Conservation (phyloP, 2,888 invertebrate genomes). For the Prionchulus punctatus region DNA sequence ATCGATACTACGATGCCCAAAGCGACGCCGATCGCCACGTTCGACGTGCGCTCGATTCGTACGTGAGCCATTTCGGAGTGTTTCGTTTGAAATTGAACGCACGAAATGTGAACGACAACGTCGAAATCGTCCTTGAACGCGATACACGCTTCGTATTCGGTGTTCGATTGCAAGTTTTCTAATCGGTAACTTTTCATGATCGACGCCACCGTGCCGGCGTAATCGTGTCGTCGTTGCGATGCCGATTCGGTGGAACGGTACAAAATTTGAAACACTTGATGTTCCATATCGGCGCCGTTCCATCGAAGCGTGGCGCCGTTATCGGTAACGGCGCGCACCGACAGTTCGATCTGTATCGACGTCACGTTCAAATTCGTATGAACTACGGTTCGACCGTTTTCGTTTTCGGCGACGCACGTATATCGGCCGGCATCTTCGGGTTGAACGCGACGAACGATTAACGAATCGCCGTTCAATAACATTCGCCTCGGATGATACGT, state of each 20-base stretch:
- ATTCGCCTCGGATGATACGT: conserved; percentile 24
- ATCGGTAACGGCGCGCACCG: conserved; percentile 29
- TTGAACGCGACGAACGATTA: conserved; percentile 23
- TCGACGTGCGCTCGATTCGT: conserved; percentile 19
- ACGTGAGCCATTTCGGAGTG: background rate
- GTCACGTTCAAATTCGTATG: conserved; percentile 28
- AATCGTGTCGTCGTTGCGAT: background rate
- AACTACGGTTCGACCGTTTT: conserved; percentile 25
- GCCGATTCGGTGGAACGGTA: conserved; percentile 17
- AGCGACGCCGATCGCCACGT: conserved; percentile 26
- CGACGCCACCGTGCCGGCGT: conserved; percentile 23
- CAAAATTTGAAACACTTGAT: conserved; percentile 29
- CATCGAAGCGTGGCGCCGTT: conserved; percentile 35
- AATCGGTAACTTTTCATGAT: conserved; percentile 32
- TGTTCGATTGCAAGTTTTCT: conserved; percentile 32
- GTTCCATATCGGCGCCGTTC: conserved; percentile 33
- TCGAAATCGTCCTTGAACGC: conserved; percentile 31
- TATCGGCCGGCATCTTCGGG: conserved; percentile 34
- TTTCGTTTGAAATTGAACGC: conserved; percentile 17
- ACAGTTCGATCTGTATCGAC: conserved; percentile 33
- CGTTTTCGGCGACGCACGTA: conserved; percentile 35
- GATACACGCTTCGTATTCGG: conserved; percentile 37
- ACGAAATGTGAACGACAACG: conserved; percentile 31
- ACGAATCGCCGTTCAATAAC: conserved; percentile 23
- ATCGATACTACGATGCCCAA: conserved; percentile 20